These are phyloP conservation scores for Bombylius discolor DNA, from an alignment of 2,888 invertebrate genomes.

Conservation along the genomic window DNA sequence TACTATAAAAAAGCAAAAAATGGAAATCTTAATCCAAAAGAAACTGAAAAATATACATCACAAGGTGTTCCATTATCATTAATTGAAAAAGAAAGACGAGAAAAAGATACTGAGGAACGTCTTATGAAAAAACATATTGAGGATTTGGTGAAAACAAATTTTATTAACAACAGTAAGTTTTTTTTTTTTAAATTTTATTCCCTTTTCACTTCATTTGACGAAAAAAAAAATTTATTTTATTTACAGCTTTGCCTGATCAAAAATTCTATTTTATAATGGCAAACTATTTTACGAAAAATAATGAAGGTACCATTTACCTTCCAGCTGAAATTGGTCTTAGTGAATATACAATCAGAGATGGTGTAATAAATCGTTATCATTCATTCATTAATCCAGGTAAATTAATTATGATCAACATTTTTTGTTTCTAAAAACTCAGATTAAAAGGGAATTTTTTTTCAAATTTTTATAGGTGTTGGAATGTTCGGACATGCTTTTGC, in stretches of 20 bases:
- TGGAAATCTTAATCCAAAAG: neutral
- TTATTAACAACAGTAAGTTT: constrained; percentile 20
- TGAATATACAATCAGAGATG: constrained; percentile 37
- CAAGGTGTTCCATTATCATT: constrained; percentile 20
- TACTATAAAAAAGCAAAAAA: neutral
- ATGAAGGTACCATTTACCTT: constrained; percentile 23
- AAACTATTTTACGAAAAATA: constrained; percentile 26
- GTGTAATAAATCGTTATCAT: constrained; percentile 32
- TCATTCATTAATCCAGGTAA: constrained; percentile 36
- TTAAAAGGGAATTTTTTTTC: neutral
- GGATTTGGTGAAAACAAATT: constrained; percentile 18
- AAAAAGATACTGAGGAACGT: constrained; percentile 15
- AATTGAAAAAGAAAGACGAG: constrained; percentile 19
- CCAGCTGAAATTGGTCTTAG: constrained; percentile 43
- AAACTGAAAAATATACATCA: constrained; percentile 20
- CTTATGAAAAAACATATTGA: constrained; percentile 26
- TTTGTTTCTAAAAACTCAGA: too few relatives aligned
- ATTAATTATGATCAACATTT: neutral
- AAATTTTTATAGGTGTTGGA: constrained; percentile 21
- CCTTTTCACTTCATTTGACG: neutral
- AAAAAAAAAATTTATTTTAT: neutral
- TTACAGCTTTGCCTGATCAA: constrained; percentile 23
- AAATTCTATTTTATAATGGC: constrained; percentile 26
- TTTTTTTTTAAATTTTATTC: neutral
- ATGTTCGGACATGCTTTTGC: constrained; percentile 36